Evolutionary conservation across 1,140 invertebrate species (phyloP).

Genomic region (Drosophila mayri): DNA sequence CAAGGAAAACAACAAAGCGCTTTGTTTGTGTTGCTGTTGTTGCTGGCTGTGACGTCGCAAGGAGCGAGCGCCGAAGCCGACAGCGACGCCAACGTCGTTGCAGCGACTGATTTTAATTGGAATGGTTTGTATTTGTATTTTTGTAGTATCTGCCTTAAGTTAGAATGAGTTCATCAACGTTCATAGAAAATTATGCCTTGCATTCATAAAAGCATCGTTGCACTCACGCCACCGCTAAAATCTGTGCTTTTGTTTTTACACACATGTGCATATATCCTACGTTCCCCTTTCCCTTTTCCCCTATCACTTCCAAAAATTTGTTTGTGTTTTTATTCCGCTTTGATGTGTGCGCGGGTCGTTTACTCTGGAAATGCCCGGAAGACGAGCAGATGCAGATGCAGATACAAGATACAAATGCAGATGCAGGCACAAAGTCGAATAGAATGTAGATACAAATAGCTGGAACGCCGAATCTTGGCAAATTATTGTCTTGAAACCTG

Average conservation of each 20-base stretch:
- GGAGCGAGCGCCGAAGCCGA: slow-evolving; percentile 38
- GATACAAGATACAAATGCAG: slow-evolving; percentile 2
- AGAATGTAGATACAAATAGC: slow-evolving; percentile 1
- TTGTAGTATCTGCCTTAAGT: not conserved
- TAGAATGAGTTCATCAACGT: slow-evolving; percentile 62
- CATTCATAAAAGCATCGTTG: slow-evolving; percentile 26
- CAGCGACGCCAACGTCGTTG: slow-evolving; percentile 27
- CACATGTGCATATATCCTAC: not conserved
- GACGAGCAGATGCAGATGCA: slow-evolving; percentile 16
- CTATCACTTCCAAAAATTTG: not conserved
- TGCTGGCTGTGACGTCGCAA: slow-evolving; percentile 53
- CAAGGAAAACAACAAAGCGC: slow-evolving; percentile 41
- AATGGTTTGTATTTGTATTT: slow-evolving; percentile 57
- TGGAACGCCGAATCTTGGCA: not conserved
- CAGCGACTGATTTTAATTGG: slow-evolving; percentile 45
- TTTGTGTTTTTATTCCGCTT: slow-evolving; percentile 38
- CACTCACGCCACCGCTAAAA: slow-evolving; percentile 2
- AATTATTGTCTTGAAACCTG: slow-evolving; percentile 7
- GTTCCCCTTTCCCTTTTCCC: not conserved
- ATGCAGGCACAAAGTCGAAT: not conserved
- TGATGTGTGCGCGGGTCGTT: slow-evolving; percentile 31
- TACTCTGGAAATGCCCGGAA: slow-evolving; percentile 23
- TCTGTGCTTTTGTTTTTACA: slow-evolving; percentile 3
- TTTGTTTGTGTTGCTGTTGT: slow-evolving; percentile 56
- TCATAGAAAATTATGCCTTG: slow-evolving; percentile 48